phyloP scores from a whole-genome alignment of 1,140 invertebrate species.

The Helicoverpa zea region DNA sequence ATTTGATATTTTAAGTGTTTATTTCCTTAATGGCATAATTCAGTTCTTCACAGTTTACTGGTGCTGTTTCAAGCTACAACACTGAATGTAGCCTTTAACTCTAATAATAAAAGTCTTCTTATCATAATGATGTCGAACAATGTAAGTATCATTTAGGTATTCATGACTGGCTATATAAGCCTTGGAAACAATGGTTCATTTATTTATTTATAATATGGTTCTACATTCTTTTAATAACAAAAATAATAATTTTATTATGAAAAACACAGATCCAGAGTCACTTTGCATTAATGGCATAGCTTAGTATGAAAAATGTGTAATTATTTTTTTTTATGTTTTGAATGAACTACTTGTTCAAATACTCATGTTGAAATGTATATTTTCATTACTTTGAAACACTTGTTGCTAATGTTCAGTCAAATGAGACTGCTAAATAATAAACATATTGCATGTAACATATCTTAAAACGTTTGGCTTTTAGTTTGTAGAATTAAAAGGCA shows the following conservation, averaged over 20 bases:
- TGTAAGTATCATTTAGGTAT: conserved; percentile 89
- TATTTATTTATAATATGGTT: no score
- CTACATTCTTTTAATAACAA: no score
- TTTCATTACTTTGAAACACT: background rate
- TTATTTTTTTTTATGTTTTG: no score
- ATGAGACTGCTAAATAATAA: background rate
- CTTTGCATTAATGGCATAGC: no score
- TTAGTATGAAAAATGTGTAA: no score
- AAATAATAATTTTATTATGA: no score
- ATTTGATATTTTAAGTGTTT: background rate
- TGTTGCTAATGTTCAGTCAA: background rate
- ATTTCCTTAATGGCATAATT: conserved; percentile 57
- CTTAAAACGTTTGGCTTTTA: conserved; percentile 82
- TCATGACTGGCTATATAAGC: no score
- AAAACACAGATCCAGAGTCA: no score
- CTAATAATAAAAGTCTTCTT: conserved; percentile 98
- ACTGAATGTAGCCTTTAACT: conserved; percentile 99
- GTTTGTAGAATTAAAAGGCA: conserved; percentile 99
- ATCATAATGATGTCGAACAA: conserved; percentile 99
- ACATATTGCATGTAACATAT: background rate
- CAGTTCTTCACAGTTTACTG: conserved; percentile 96
- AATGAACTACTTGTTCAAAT: background rate
- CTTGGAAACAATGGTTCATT: no score
- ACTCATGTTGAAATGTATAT: background rate
- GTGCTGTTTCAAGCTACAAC: conserved; percentile 98